Evolutionary conservation across 2,113 vertebrate species (phyloP), one percentile per base, ranked within the genome.

Genomic region (Brevimyrus niger): DNA sequence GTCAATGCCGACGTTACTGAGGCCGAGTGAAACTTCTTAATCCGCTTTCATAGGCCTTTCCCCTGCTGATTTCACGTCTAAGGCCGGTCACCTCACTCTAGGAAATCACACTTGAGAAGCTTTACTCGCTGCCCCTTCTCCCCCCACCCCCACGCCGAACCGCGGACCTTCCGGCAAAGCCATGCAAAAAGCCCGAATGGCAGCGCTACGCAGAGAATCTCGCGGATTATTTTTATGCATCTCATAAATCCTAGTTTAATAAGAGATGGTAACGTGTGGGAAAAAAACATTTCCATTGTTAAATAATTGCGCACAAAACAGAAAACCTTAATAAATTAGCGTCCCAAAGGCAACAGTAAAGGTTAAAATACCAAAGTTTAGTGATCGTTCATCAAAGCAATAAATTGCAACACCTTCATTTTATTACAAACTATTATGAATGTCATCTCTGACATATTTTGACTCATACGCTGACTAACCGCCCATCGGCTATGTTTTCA

Each of bases 281-380:
- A 38, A 19, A 42, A 38, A 19, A 19, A 9, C 80, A 83, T 83
- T 42, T 84, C 82, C 82, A 47, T 44, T 46, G 82, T 83, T 83
- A 83, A 83, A 83, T 44, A 8, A 83, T 44, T 46, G 76, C 42
- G 38, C 76, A 73, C 15, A 91, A 89, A 88, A 89, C 11, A 50
- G 50, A 44, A 58, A 58, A 11, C n/a, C 61, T 69, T 65, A 23
- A 65, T 27, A 69, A 27, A 27, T 65, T 65, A 27, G n/a, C n/a
- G 21, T 27, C n/a, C 58, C n/a, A 27, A 31, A 65, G 61, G 61
- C 61, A 69, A 31, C 3, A 69, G 61, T 69, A 31, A 11, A 31
- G n/a, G n/a, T 69, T 84, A 85, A 69, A 89, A 91, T 19, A 90
- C 23, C 3, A 69, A 69, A 69, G 61, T 69, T 69, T 11, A 31